A percentile compares a stretch with the other conserved stretches of the same genome.
These are phyloP conservation scores for Physocephala rufipes DNA, from an alignment of 2,888 invertebrate genomes.

Conservation along the genomic window DNA sequence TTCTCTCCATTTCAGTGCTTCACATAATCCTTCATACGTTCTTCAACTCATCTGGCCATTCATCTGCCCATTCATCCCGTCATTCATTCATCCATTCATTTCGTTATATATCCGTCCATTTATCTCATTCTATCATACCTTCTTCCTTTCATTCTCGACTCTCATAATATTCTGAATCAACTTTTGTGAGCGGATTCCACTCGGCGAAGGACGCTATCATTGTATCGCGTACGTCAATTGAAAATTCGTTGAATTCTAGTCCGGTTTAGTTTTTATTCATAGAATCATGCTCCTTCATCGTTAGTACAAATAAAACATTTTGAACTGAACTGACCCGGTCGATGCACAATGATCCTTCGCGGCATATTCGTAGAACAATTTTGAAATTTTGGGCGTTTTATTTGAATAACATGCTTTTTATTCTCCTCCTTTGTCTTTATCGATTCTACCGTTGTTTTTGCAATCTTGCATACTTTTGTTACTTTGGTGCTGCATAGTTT, in stretches of 20 bases:
- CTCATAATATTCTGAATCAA: conserved; percentile 17
- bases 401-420: conserved; percentile 44
- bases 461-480: not conserved
- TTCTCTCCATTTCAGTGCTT: too few relatives aligned
- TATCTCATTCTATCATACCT: not conserved
- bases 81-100: conserved; percentile 4
- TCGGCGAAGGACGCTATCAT: too few relatives aligned
- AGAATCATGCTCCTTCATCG: conserved; percentile 37
- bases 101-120: not conserved
- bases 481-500: conserved; percentile 38
- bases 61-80: not conserved
- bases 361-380: not conserved
- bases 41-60: not conserved
- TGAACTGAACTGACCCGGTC: too few relatives aligned
- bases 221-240: conserved; percentile 12
- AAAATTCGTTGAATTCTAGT: conserved; percentile 21
- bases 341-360: too few relatives aligned
- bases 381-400: conserved; percentile 42
- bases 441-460: not conserved
- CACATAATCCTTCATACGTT: conserved; percentile 17
- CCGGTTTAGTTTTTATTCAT: conserved; percentile 8
- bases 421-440: not conserved
- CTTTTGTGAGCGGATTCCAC: not conserved
- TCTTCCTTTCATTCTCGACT: not conserved
- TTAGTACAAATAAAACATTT: not conserved